A percentile compares a stretch with the other conserved stretches of the same genome.
Conservation (phyloP, 2,113 vertebrate species). For the Psephotus haematonotus region DNA sequence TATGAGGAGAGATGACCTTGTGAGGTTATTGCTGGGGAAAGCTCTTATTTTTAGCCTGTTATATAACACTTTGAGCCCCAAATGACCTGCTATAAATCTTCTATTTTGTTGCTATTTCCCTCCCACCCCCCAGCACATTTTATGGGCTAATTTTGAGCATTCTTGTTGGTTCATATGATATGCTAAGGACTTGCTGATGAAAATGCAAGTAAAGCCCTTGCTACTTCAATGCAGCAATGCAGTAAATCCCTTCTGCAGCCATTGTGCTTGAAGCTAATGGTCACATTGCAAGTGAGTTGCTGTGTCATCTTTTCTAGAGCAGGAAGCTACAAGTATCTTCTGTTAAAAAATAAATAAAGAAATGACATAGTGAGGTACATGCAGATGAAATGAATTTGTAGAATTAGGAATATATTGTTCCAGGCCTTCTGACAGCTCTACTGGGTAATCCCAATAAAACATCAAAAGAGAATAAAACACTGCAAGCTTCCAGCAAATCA, state of each 20-base stretch:
- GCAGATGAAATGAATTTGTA: not conserved
- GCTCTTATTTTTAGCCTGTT: constrained; percentile 10
- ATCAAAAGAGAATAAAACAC: not conserved
- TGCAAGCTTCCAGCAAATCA: not conserved
- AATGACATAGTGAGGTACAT: not conserved
- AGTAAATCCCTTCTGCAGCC: not conserved
- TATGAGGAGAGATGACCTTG: not conserved
- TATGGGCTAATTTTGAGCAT: not conserved
- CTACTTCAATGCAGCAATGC: not conserved
- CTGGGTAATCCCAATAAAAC: not conserved
- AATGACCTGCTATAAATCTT: not conserved
- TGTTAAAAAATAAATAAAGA: not conserved
- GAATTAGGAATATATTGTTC: not conserved
- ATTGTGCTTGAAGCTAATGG: not conserved
- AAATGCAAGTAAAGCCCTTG: not conserved
- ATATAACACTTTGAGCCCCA: not conserved
- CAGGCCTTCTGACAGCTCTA: not conserved
- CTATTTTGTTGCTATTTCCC: not conserved
- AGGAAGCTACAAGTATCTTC: not conserved
- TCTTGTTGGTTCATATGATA: not conserved
- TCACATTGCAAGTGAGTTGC: not conserved
- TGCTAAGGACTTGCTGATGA: not conserved
- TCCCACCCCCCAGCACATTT: not conserved
- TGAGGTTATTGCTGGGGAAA: not conserved
- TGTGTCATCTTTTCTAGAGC: not conserved